Conservation (phyloP, 2,113 vertebrate genomes). For the Manacus vitellinus region DNA sequence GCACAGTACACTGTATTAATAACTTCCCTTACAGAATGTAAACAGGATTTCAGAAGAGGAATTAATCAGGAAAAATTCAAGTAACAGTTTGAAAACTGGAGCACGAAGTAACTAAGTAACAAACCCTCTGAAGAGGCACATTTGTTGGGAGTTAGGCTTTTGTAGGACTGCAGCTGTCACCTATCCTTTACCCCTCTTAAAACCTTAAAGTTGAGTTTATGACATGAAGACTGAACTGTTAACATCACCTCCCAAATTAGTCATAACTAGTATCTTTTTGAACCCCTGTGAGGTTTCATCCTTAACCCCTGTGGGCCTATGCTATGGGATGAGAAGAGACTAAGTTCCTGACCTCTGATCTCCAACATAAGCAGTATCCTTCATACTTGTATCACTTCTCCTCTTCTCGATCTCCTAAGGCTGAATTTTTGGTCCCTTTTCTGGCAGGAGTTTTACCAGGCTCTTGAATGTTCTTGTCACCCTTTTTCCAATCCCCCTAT, state of each 20-base stretch:
- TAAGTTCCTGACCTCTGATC: background rate
- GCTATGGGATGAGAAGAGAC: rapidly evolving
- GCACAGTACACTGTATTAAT: slow-evolving; percentile 23
- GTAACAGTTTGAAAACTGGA: background rate
- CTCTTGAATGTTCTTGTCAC: background rate
- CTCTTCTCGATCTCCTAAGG: background rate
- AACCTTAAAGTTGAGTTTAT: background rate
- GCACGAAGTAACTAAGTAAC: background rate
- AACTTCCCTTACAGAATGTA: slow-evolving; percentile 12
- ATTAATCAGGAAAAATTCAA: slow-evolving; percentile 14
- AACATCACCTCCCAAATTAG: background rate
- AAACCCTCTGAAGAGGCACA: background rate
- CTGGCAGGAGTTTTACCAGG: background rate
- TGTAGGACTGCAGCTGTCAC: background rate
- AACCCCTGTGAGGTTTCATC: background rate
- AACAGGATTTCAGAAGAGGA: slow-evolving; percentile 31
- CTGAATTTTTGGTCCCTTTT: background rate
- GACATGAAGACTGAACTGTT: background rate
- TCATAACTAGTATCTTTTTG: background rate
- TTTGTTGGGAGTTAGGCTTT: background rate
- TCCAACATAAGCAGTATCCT: background rate
- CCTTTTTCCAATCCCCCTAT: background rate
- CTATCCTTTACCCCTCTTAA: background rate
- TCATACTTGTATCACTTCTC: background rate
- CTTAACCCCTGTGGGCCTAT: rapidly evolving